A percentile compares a stretch with the other conserved stretches of the same genome.
Evolutionary conservation across 1,140 invertebrate genomes (phyloP).

Genomic region (Aphis gossypii): DNA sequence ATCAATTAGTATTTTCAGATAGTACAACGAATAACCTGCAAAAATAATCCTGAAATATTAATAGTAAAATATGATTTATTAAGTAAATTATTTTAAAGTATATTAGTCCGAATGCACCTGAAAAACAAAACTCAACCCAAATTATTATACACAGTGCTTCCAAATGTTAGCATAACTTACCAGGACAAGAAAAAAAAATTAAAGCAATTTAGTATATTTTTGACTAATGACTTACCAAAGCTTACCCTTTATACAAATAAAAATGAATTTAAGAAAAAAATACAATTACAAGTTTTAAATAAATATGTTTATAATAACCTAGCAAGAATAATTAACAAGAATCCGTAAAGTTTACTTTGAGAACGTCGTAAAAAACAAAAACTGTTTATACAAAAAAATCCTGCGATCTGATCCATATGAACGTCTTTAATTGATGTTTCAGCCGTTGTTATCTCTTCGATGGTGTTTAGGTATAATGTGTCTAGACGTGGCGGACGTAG

Average conservation of each 20-base stretch:
- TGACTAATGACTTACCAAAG: constrained; percentile 44
- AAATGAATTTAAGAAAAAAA: constrained; percentile 48
- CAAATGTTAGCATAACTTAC: constrained; percentile 56
- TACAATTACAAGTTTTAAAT: constrained; percentile 27
- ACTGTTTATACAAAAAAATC: constrained; percentile 56
- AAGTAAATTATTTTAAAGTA: constrained; percentile 4
- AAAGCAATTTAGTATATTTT: constrained; percentile 39
- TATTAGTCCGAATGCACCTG: constrained; percentile 52
- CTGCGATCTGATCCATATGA: constrained; percentile 36
- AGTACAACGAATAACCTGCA: constrained; percentile 42
- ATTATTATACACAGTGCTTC: constrained; percentile 55
- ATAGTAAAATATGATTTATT: neutral
- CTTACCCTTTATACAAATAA: constrained; percentile 45
- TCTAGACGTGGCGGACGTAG: constrained; percentile 48
- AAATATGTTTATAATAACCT: constrained; percentile 37
- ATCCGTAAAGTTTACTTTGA: constrained; percentile 54
- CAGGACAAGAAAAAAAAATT: constrained; percentile 21
- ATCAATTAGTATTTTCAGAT: constrained; percentile 44
- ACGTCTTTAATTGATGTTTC: constrained; percentile 42
- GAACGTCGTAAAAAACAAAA: constrained; percentile 48
- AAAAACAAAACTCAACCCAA: constrained; percentile 58
- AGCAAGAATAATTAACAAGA: constrained; percentile 40
- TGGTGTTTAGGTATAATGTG: constrained; percentile 37
- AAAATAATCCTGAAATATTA: constrained; percentile 48
- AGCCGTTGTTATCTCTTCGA: constrained; percentile 51